Conservation (phyloP, 2,113 vertebrate species). For the Cochlearius cochlearius region DNA sequence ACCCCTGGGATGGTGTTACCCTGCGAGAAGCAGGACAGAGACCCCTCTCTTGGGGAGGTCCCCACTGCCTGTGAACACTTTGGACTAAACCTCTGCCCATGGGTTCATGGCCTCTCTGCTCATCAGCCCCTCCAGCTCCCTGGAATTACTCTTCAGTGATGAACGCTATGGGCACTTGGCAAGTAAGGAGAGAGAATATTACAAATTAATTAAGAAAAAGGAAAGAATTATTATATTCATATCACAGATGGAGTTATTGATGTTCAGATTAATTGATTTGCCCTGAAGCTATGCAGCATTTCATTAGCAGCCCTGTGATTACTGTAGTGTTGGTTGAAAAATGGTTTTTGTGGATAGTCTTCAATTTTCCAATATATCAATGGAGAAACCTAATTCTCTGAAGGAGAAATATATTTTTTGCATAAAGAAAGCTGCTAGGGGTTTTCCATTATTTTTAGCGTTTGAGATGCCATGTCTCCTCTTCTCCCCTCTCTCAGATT, state of each 20-base stretch:
- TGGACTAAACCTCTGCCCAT: background rate
- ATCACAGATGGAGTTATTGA: constrained; percentile 60
- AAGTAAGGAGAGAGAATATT: constrained; percentile 11
- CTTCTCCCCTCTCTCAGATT: background rate
- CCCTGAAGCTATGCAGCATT: constrained; percentile 34
- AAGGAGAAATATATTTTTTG: background rate
- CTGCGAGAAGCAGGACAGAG: background rate
- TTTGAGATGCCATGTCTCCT: background rate
- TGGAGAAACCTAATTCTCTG: background rate
- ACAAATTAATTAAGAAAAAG: constrained; percentile 32
- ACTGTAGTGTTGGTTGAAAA: background rate
- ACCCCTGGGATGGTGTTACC: no score
- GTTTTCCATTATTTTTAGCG: background rate
- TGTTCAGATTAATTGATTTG: constrained; percentile 64
- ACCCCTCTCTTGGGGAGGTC: background rate
- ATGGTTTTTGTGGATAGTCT: background rate
- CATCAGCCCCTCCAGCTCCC: background rate
- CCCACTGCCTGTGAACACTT: rapidly evolving
- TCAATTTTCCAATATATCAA: constrained; percentile 14
- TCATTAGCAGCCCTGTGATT: constrained; percentile 45
- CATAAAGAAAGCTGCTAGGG: background rate
- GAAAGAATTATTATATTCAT: constrained; percentile 44
- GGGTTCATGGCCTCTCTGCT: background rate
- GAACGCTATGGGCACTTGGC: background rate
- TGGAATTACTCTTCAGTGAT: background rate